These are phyloP conservation scores for Muntiacus reevesi DNA, from an alignment of 2,113 vertebrate species.

Conservation along the genomic window DNA sequence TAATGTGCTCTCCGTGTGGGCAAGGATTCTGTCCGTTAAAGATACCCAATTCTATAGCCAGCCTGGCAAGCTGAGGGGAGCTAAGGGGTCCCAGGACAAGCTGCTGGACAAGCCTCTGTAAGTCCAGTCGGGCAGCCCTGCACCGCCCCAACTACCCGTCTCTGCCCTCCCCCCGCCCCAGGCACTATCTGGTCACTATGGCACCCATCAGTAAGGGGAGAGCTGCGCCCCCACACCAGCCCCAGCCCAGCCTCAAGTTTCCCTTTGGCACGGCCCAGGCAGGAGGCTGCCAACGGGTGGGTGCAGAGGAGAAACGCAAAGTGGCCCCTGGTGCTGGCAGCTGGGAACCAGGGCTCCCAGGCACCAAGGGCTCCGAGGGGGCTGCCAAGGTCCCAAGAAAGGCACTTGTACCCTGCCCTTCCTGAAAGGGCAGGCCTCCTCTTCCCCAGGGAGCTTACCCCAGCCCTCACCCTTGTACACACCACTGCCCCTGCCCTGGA, in stretches of 20 bases:
- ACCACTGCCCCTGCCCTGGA: not conserved
- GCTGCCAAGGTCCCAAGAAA: not conserved
- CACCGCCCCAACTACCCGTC: not conserved
- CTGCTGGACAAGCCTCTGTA: not conserved
- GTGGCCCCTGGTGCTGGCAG: not conserved
- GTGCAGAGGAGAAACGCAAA: not conserved
- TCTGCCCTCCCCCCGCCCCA: too few species aligned
- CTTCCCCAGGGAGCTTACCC: not conserved
- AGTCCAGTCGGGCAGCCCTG: not conserved
- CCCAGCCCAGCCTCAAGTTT: not conserved
- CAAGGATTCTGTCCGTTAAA: not conserved
- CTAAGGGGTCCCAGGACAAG: not conserved
- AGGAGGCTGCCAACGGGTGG: not conserved
- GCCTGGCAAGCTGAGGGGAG: not conserved
- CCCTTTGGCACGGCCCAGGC: not conserved
- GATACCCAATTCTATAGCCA: not conserved
- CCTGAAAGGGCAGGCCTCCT: not conserved
- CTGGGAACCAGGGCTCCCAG: not conserved
- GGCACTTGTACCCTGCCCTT: not conserved
- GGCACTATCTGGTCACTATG: slow-evolving; percentile 15
- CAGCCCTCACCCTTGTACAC: not conserved
- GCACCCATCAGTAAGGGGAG: slow-evolving; percentile 13
- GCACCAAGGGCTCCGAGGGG: too few species aligned
- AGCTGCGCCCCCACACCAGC: not conserved
- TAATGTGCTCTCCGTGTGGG: not conserved